phyloP scores from a whole-genome alignment of 2,113 vertebrate genomes.

The Tachycineta bicolor region DNA sequence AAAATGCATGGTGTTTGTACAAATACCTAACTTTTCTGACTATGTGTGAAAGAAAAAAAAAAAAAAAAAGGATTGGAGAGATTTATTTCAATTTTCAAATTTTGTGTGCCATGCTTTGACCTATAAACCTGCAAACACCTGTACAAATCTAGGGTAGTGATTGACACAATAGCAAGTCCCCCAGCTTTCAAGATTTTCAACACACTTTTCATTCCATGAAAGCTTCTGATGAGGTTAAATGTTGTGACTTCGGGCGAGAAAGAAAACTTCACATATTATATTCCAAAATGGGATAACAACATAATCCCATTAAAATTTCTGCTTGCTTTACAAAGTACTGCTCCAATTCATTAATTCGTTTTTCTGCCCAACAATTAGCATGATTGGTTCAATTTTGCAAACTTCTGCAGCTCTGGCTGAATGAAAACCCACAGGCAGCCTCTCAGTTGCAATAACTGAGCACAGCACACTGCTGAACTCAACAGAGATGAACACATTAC shows the following conservation, averaged over 20 bases:
- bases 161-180: background rate
- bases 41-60: background rate
- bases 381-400: background rate
- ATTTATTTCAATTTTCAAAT: background rate
- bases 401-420: background rate
- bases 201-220: background rate
- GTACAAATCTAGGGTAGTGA: background rate
- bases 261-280: background rate
- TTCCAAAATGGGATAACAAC: background rate
- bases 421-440: background rate
- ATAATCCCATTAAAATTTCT: background rate
- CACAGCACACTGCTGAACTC: background rate
- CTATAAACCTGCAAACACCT: background rate
- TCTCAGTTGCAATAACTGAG: background rate
- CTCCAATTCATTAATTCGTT: background rate
- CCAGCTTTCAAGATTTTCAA: background rate
- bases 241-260: accelerated
- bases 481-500: background rate
- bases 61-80: background rate
- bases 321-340: background rate
- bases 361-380: background rate
- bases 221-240: background rate
- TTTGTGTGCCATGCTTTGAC: background rate
- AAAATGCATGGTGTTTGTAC: accelerated
- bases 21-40: background rate